Evolutionary conservation across 2,797 vertebrate species (phyloP), one percentile per base, ranked within the genome.

Genomic region (Acanthis flammea): DNA sequence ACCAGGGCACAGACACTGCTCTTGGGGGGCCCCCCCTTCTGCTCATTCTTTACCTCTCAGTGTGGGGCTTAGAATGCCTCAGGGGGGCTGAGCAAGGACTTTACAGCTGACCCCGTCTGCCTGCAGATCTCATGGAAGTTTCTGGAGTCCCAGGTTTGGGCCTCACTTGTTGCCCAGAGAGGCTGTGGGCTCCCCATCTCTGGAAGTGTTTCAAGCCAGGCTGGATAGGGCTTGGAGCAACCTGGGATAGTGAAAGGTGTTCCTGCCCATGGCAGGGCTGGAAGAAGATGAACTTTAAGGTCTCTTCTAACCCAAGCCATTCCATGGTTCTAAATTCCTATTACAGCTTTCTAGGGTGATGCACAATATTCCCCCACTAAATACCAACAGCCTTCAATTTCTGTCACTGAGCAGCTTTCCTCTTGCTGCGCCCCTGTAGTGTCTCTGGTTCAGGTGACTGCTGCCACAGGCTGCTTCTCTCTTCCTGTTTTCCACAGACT

Each of bases 21-120:
- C 50, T 13, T 2, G 28, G 39, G 44, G 27, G 44, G 31, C 42
- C 28, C 28, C 28, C 58, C 67, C 31, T 55, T 37, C 39, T 76
- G 39, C 41, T 73, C 1, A 0, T 55, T 79, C 58, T 44, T 61
- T 37, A 25, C 16, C 18, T 28, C 10, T 44, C 45, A 7, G 10
- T 0, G 0, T 2, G 10, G 42, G n/a, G 14, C 61, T 31, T 10
- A 15, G 2, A 4, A 31, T 5, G 44, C 10, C 11, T 3, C 57
- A 7, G 50, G 53, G 45, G 19, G 63, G 44, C 11, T 4, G 4
- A 28, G 33, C 3, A 2, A 53, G n/a, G 41, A 6, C 0, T 66
- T 85, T 14, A 7, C 47, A 51, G 6, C 62, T 28, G 68, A 11
- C 0, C 2, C 23, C 63, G 63, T 48, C 78, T 62, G 28, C 33